Evolutionary conservation across 2,797 vertebrate genomes (phyloP), one percentile per base, ranked within the genome.

Genomic region (Psittacula echo): DNA sequence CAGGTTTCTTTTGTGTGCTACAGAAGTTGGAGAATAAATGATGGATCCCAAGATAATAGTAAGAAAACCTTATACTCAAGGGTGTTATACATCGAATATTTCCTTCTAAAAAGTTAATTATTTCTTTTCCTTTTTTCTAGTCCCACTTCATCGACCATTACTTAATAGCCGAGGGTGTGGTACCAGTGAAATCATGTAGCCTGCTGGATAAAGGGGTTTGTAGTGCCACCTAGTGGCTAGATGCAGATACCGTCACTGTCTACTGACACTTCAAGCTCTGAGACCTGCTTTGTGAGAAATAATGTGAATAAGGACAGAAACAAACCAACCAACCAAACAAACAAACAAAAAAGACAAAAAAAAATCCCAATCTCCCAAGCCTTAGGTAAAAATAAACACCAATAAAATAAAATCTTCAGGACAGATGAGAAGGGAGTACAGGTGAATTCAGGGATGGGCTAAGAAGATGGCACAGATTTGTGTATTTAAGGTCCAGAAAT

Each of bases 161-260:
- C 50, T 87, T 29, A 23, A 26, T 44, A 82, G 76, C 13, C 23
- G 18, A 17, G 84, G 86, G 93, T 77, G 95, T 72, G 92, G 94
- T 56, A 67, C 30, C 32, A 54, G 71, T 60, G 73, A 62, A 73
- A 73, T 7, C 44, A 15, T 3, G 15, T n/a, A 50, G n/a, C 11
- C 22, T 62, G 54, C 74, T 11, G 65, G 58, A 93, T 90, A 86
- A 83, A 87, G 66, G 11, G 94, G 68, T 94, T 87, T 91, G 58
- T 87, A 81, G 92, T 88, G 96, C 29, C 96, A 94, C 72, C 93
- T 96, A 96, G 96, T 95, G 96, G 96, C 54, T 78, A 83, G 88
- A 58, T 11, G 2, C 24, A 51, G 77, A 37, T 26, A 50, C 15
- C 3, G 16, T 18, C 29, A 71, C 12, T 17, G 42, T 53, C 32